These are phyloP conservation scores for Marronus borbonicus DNA, from an alignment of 2,888 invertebrate species.

Conservation along the genomic window DNA sequence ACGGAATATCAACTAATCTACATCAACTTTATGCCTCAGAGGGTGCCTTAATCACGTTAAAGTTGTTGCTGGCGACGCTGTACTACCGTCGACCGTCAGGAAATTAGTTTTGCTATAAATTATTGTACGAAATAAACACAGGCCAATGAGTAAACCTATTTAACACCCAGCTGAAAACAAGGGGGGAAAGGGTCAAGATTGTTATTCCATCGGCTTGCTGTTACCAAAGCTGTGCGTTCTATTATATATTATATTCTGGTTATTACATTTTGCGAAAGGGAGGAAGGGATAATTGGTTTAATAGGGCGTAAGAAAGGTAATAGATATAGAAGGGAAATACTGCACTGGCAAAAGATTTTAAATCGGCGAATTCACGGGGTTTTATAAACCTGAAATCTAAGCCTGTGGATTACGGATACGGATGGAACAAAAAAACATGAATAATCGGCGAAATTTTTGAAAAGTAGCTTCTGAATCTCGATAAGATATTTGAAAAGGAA, in stretches of 20 bases:
- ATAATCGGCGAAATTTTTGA: no score
- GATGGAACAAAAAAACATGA: no score
- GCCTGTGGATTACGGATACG: no score
- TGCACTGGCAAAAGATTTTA: no score
- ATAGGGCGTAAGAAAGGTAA: neutral
- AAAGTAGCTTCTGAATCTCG: no score
- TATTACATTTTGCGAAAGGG: no score
- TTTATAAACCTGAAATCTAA: no score
- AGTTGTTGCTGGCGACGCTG: neutral
- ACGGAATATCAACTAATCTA: neutral
- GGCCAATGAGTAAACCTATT: conserved; percentile 36
- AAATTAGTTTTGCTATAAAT: conserved; percentile 36
- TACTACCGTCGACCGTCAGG: conserved; percentile 9
- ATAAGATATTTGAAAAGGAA: no score
- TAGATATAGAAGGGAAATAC: neutral
- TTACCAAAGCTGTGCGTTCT: no score
- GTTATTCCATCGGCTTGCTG: conserved; percentile 1
- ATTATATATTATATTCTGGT: no score
- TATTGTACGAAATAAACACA: conserved; percentile 37
- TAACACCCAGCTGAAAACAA: neutral
- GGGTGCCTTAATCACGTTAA: conserved; percentile 20
- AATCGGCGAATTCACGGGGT: no score
- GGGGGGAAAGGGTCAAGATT: neutral
- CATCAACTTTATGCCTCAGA: neutral
- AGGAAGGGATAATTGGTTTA: neutral